Conservation (phyloP, 2,113 vertebrate genomes). For the Brachionichthys hirsutus region DNA sequence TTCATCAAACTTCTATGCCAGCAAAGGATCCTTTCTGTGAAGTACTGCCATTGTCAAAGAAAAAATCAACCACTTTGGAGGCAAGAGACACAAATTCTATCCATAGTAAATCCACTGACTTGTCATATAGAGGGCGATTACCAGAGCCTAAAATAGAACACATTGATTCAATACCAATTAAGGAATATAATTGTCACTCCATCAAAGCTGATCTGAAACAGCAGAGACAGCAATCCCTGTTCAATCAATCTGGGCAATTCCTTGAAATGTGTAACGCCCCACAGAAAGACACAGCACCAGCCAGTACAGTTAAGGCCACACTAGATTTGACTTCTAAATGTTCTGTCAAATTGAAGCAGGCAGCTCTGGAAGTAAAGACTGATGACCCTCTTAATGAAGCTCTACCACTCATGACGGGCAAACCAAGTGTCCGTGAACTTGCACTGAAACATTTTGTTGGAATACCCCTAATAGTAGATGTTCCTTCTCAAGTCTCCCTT, state of each 20-base stretch:
- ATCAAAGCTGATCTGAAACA: not conserved
- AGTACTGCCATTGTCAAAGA: slow-evolving; percentile 62
- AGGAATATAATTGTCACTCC: slow-evolving; percentile 5
- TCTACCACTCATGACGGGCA: slow-evolving; percentile 47
- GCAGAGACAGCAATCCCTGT: slow-evolving; percentile 22
- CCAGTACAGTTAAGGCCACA: slow-evolving; percentile 41
- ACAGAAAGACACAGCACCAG: slow-evolving; percentile 47
- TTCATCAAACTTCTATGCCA: slow-evolving; percentile 10
- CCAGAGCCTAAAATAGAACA: slow-evolving; percentile 8
- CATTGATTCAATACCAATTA: not conserved
- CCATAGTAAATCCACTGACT: slow-evolving; percentile 48
- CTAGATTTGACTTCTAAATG: slow-evolving; percentile 62
- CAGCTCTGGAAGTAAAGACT: slow-evolving; percentile 2
- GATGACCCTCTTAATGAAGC: slow-evolving; percentile 15
- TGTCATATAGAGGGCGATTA: slow-evolving; percentile 40
- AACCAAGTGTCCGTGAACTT: slow-evolving; percentile 39
- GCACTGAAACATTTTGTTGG: slow-evolving; percentile 52
- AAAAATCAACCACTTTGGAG: slow-evolving; percentile 26
- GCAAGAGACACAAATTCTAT: slow-evolving; percentile 14
- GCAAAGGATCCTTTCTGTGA: slow-evolving; percentile 32
- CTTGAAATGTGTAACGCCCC: slow-evolving; percentile 6
- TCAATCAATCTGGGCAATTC: slow-evolving; percentile 27
- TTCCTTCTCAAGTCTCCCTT: slow-evolving; percentile 17
- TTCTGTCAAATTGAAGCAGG: slow-evolving; percentile 2
- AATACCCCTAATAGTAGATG: slow-evolving; percentile 56